Evolutionary conservation across 1,140 invertebrate genomes (phyloP), one percentile per base, ranked within the genome.

Genomic region (Neodiprion virginianus): DNA sequence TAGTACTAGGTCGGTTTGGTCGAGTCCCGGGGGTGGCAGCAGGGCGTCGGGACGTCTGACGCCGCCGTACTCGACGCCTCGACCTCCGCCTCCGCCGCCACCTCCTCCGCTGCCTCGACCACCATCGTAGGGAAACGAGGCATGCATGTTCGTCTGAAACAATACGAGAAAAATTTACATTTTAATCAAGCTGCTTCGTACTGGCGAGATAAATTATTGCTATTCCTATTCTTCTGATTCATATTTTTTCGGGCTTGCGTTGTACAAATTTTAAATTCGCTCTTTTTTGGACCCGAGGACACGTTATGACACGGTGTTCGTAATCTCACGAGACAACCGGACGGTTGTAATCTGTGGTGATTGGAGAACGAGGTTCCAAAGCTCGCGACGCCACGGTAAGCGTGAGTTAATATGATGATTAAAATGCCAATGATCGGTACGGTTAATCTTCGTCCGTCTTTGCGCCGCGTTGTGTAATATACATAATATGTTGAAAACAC

Each of bases 41-140:
- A 93, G 87, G 61, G 92, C 90, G 77, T 93, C 92, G 0, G 91
- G 90, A 71, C 92, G 88, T 2, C 92, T 86, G 8, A 92, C 89
- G 47, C 88, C 89, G 74, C 87, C 87, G 71, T 88, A 88, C 70
- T 88, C 87, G 75, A 87, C 87, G 69, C 83, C 80, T 68, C 87
- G 76, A 74, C 86, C 84, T 8, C 84, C 81, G 11, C 83, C 81
- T 7, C 84, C 84, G 8, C 83, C 83, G 7, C 89, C 88, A 14
- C 90, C 90, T 9, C 88, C 84, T 23, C 86, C 80, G 1, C 87
- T 81, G 61, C 82, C 86, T 48, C 88, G 84, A 61, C 88, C 85
- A 66, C 86, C 83, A 77, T 91, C 90, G 81, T 91, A 91, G 28
- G 90, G 88, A 83, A 91, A 90, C 48, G 88, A 90, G 50, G 89